These are phyloP conservation scores for Cyanoramphus novaezelandiae DNA, from an alignment of 2,113 vertebrate genomes.

Conservation along the genomic window DNA sequence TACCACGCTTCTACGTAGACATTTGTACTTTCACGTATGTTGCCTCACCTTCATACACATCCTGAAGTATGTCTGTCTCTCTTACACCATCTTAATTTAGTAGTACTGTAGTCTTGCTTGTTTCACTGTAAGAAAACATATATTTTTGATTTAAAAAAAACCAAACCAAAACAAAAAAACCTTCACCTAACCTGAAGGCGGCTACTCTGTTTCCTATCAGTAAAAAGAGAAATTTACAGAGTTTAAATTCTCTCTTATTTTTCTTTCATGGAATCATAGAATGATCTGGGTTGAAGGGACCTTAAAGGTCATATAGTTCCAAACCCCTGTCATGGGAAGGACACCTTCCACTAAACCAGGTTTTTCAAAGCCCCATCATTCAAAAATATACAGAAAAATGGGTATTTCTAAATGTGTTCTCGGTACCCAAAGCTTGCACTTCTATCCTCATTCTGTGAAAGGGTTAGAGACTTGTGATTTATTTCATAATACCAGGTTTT, in stretches of 20 bases:
- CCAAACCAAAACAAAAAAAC: neutral
- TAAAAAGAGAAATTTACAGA: neutral
- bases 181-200: neutral
- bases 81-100: neutral
- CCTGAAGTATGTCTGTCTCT: neutral
- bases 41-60: neutral
- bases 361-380: neutral
- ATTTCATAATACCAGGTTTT: conserved; percentile 1
- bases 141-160: neutral
- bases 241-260: neutral
- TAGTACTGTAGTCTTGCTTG: neutral
- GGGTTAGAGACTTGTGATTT: neutral
- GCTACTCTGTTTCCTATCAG: neutral
- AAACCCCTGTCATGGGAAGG: neutral
- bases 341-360: neutral
- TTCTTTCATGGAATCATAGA: neutral
- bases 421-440: neutral
- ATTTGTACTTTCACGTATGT: neutral
- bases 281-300: neutral
- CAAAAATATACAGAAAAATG: neutral
- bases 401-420: neutral
- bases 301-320: neutral
- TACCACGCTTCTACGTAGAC: accelerated
- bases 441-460: neutral
- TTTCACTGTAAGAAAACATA: neutral